Evolutionary conservation across 92 coral and sea anemone genomes (phyloP).

Genomic region (Bergia sp.): DNA sequence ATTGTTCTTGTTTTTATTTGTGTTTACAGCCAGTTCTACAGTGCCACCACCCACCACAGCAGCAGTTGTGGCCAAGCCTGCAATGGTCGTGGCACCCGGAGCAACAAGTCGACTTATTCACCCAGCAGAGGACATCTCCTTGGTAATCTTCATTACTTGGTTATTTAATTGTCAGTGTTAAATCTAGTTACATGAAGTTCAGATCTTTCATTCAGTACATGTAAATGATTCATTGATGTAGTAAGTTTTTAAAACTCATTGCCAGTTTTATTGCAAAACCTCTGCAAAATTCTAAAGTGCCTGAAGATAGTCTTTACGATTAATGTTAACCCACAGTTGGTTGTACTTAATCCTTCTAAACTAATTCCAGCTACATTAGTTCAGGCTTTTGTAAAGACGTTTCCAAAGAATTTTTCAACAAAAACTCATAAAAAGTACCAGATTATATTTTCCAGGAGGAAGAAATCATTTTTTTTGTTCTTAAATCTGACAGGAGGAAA

Average conservation of each 20-base stretch:
- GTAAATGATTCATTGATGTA: too few species aligned
- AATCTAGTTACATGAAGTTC: too few species aligned
- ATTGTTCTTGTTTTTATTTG: neutral
- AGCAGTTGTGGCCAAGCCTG: slow-evolving; percentile 80
- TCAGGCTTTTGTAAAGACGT: neutral
- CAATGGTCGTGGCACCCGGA: slow-evolving; percentile 91
- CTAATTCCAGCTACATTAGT: too few species aligned
- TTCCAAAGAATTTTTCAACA: neutral
- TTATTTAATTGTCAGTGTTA: too few species aligned
- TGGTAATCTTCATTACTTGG: slow-evolving; percentile 56
- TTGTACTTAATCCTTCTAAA: too few species aligned
- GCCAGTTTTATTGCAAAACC: too few species aligned
- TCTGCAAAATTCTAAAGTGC: too few species aligned
- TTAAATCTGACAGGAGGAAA: slow-evolving; percentile 75
- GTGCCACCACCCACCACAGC: slow-evolving; percentile 69
- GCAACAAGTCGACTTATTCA: slow-evolving; percentile 95
- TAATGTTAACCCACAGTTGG: neutral
- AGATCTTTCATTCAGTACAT: too few species aligned
- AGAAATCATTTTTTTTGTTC: neutral
- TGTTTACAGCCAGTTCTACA: slow-evolving; percentile 63
- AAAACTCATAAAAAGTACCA: neutral
- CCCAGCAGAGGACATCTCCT: slow-evolving; percentile 98
- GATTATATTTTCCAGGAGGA: neutral
- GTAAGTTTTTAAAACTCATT: too few species aligned
- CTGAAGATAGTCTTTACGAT: too few species aligned